Evolutionary conservation across 2,888 invertebrate species (phyloP).

Genomic region (Cerceris rybyensis): DNA sequence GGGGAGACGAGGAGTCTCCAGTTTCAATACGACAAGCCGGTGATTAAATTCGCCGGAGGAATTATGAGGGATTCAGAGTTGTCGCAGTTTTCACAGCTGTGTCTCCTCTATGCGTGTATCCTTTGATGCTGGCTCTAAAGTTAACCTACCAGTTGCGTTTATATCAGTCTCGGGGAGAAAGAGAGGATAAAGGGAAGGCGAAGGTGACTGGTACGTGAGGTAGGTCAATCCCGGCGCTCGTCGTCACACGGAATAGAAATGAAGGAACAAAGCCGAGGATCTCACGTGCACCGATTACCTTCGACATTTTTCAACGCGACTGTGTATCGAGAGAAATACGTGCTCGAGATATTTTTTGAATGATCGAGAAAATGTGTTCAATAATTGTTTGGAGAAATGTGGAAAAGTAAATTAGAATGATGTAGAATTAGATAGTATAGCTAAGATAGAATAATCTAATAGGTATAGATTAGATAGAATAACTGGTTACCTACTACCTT

Average conservation of each 20-base stretch:
- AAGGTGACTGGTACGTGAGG: slow-evolving; percentile 55
- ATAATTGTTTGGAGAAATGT: too few species aligned
- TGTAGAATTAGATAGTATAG: too few species aligned
- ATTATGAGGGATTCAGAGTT: slow-evolving; percentile 37
- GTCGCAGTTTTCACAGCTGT: slow-evolving; percentile 40
- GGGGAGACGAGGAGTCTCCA: slow-evolving; percentile 11
- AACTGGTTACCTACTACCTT: too few species aligned
- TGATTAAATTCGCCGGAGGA: slow-evolving; percentile 46
- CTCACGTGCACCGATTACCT: slow-evolving; percentile 8
- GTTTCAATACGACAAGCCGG: slow-evolving; percentile 26
- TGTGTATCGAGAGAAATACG: not conserved
- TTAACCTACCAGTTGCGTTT: slow-evolving; percentile 58
- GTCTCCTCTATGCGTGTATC: not conserved
- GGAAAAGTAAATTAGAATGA: too few species aligned
- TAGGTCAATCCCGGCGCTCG: slow-evolving; percentile 45
- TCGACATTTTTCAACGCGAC: not conserved
- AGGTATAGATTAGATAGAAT: too few species aligned
- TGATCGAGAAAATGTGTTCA: not conserved
- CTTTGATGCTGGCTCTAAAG: slow-evolving; percentile 47
- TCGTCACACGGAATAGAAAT: slow-evolving; percentile 42
- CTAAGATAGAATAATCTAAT: too few species aligned
- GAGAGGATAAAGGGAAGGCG: slow-evolving; percentile 32
- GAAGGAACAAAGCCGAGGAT: slow-evolving; percentile 29
- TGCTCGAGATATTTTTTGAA: not conserved
- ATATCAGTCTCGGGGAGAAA: slow-evolving; percentile 41